phyloP scores from a whole-genome alignment of 2,797 vertebrate genomes.

The Pseudochirops corinnae region DNA sequence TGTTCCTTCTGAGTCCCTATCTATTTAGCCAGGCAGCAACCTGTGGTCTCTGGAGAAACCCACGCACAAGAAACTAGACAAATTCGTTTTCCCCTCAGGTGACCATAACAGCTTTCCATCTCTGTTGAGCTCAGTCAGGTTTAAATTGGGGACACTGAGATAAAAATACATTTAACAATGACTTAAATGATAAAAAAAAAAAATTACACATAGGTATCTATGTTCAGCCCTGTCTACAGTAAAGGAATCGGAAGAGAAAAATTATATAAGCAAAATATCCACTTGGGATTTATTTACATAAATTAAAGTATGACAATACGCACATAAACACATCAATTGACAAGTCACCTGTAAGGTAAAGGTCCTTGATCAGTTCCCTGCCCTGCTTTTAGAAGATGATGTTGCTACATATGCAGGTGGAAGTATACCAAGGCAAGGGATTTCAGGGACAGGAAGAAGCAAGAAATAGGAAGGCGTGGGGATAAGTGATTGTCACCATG shows the following conservation, averaged over 20 bases:
- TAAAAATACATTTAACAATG: neutral
- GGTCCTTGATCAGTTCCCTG: neutral
- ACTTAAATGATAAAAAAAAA: conserved; percentile 7
- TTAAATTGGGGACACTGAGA: conserved; percentile 25
- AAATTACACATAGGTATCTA: neutral
- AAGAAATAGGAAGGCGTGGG: neutral
- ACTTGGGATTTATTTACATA: conserved; percentile 51
- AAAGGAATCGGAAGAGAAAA: conserved; percentile 41
- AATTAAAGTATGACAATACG: conserved; percentile 28
- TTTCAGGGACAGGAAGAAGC: neutral
- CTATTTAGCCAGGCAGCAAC: neutral
- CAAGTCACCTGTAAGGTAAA: neutral
- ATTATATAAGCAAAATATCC: neutral
- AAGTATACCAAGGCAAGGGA: neutral
- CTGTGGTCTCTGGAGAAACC: neutral
- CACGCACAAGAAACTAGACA: conserved; percentile 11
- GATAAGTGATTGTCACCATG: neutral
- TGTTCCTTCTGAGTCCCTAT: neutral
- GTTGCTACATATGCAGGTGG: neutral
- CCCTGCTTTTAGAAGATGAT: neutral
- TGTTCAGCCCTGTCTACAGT: neutral
- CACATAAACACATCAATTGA: conserved; percentile 50
- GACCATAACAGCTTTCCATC: conserved; percentile 16
- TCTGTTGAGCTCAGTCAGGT: conserved; percentile 7
- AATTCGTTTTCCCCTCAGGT: conserved; percentile 32